Conservation (phyloP, 2,797 vertebrate genomes). For the Halcyon leucocephala region DNA sequence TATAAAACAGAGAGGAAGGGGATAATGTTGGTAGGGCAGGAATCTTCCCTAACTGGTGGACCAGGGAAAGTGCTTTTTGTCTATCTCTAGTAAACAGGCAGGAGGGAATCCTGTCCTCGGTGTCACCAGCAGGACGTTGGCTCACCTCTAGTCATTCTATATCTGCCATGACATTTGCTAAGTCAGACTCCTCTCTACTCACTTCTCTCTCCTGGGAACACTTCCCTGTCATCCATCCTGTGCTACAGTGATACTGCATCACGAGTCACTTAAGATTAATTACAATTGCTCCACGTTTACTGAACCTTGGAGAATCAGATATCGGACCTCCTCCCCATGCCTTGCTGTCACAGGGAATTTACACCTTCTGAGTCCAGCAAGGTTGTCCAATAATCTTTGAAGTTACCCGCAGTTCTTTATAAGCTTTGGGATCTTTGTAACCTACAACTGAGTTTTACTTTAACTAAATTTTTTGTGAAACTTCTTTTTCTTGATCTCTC, state of each 20-base stretch:
- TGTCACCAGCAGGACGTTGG: not conserved
- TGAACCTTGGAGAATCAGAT: not conserved
- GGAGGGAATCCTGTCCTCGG: constrained; percentile 11
- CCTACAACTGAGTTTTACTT: not conserved
- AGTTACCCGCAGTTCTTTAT: not conserved
- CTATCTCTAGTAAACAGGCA: not conserved
- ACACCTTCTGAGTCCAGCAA: not conserved
- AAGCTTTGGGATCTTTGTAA: not conserved
- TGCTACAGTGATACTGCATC: constrained; percentile 34
- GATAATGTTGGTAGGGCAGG: not conserved
- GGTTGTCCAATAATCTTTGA: not conserved
- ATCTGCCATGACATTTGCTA: constrained; percentile 56
- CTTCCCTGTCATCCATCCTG: constrained; percentile 5
- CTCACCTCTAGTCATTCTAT: constrained; percentile 54
- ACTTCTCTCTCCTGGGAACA: constrained; percentile 24
- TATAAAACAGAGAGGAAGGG: not conserved
- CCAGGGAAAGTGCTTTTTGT: not conserved
- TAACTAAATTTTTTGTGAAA: not conserved
- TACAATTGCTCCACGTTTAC: constrained; percentile 3
- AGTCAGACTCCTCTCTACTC: constrained; percentile 33
- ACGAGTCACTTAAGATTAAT: constrained; percentile 56
- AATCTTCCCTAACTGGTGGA: not conserved
- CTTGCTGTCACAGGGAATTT: not conserved
- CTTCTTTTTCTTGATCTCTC: not conserved
- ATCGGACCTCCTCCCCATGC: not conserved